A percentile compares a stretch with the other conserved stretches of the same genome.
These are phyloP conservation scores for Aporrectodea caliginosa DNA, from an alignment of 1,140 invertebrate genomes.

Conservation along the genomic window DNA sequence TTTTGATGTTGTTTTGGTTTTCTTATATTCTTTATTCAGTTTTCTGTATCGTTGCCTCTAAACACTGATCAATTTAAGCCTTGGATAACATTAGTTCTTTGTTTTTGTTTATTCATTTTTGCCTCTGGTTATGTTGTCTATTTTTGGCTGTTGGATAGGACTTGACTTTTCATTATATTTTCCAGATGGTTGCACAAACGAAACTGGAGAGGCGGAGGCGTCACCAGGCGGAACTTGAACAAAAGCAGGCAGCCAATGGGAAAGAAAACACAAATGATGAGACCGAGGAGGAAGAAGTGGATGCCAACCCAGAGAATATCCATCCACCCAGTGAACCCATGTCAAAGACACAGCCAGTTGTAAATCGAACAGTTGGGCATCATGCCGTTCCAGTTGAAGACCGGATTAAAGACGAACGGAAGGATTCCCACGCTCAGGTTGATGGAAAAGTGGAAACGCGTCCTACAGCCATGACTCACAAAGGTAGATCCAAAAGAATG, in stretches of 20 bases:
- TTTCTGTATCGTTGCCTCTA: too few relatives aligned
- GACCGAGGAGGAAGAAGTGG: background rate
- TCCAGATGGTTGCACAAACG: background rate
- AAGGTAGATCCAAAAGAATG: too few relatives aligned
- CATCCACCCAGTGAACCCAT: background rate
- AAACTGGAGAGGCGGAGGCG: background rate
- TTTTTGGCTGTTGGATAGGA: too few relatives aligned
- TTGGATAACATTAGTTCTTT: too few relatives aligned
- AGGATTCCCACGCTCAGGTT: background rate
- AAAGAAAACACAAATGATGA: too few relatives aligned
- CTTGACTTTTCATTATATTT: too few relatives aligned
- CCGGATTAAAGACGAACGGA: background rate
- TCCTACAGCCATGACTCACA: background rate
- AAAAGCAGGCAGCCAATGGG: background rate
- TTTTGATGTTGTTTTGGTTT: too few relatives aligned
- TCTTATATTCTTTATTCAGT: too few relatives aligned
- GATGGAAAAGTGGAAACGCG: background rate
- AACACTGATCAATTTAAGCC: too few relatives aligned
- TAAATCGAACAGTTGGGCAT: background rate
- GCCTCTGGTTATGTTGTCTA: too few relatives aligned
- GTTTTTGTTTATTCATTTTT: too few relatives aligned
- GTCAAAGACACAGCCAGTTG: background rate
- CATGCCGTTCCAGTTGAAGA: background rate
- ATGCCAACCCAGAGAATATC: background rate
- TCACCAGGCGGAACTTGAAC: background rate